These are phyloP conservation scores for Chesias legatella DNA, from an alignment of 2,888 invertebrate genomes.

Conservation along the genomic window DNA sequence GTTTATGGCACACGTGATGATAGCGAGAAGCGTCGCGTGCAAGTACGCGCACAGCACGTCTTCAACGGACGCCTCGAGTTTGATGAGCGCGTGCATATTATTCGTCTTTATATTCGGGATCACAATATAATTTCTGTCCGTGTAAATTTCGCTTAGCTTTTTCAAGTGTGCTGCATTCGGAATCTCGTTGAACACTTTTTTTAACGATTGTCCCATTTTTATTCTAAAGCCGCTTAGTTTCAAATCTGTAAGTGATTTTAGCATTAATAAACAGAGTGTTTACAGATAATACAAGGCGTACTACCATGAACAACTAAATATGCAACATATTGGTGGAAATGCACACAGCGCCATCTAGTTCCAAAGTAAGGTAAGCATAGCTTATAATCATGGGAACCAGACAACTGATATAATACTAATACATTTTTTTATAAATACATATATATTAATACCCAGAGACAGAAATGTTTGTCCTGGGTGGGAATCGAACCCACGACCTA, in stretches of 20 bases:
- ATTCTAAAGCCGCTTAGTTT: constrained; percentile 83
- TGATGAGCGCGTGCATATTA: constrained; percentile 79
- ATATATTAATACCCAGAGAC: no score
- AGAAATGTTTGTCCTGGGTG: no score
- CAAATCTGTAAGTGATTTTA: constrained; percentile 73
- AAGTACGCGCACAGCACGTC: constrained; percentile 85
- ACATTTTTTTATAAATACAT: no score
- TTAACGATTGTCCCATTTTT: constrained; percentile 79
- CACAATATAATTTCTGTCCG: constrained; percentile 76
- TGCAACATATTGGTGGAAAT: no score
- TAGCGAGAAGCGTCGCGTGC: constrained; percentile 81
- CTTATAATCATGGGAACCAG: no score
- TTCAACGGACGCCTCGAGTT: constrained; percentile 65
- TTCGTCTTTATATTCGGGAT: constrained; percentile 64
- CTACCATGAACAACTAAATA: no score
- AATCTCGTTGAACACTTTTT: constrained; percentile 40
- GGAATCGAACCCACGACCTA: no score
- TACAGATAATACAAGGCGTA: no score
- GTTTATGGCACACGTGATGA: constrained; percentile 52
- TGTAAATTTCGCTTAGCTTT: constrained; percentile 63
- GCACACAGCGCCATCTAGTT: no score
- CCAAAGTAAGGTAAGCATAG: no score
- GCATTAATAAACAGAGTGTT: no score
- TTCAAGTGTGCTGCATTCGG: constrained; percentile 47
- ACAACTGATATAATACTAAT: no score